Conservation (phyloP, 2,888 invertebrate species). For the Mantis religiosa region DNA sequence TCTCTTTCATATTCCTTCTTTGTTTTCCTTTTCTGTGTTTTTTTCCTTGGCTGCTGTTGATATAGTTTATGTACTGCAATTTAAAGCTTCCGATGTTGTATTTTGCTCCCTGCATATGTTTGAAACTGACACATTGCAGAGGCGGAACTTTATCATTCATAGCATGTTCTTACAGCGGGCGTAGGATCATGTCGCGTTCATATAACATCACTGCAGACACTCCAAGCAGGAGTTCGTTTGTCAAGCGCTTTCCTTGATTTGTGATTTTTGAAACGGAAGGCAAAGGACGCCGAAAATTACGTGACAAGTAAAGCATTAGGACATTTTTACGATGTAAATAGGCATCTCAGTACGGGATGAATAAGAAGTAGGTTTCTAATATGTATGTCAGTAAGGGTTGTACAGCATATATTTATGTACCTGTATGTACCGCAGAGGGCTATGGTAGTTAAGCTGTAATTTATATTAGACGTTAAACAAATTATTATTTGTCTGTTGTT, state of each 20-base stretch:
- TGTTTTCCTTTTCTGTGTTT: too few species aligned
- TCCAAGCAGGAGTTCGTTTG: not conserved
- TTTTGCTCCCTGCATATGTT: too few species aligned
- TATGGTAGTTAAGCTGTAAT: not conserved
- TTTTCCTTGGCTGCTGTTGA: too few species aligned
- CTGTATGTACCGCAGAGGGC: not conserved
- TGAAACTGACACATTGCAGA: too few species aligned
- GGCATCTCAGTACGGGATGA: not conserved
- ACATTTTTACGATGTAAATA: not conserved
- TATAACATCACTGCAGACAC: not conserved
- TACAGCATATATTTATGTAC: not conserved
- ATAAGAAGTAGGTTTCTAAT: not conserved
- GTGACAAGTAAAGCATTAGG: not conserved
- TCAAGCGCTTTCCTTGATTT: not conserved
- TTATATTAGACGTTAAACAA: slow-evolving; percentile 7
- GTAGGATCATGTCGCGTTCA: not conserved
- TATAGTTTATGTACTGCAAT: too few species aligned
- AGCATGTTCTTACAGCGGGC: not conserved
- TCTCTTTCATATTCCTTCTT: too few species aligned
- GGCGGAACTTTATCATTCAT: not conserved
- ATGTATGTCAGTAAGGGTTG: slow-evolving; percentile 2
- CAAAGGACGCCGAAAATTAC: not conserved
- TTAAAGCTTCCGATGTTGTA: too few species aligned
- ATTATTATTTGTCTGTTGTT: slow-evolving; percentile 7
- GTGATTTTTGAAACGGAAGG: not conserved